Base-by-base conservation (phyloP, 2,797 vertebrate genomes). In the Pteronotus mesoamericanus region DNA sequence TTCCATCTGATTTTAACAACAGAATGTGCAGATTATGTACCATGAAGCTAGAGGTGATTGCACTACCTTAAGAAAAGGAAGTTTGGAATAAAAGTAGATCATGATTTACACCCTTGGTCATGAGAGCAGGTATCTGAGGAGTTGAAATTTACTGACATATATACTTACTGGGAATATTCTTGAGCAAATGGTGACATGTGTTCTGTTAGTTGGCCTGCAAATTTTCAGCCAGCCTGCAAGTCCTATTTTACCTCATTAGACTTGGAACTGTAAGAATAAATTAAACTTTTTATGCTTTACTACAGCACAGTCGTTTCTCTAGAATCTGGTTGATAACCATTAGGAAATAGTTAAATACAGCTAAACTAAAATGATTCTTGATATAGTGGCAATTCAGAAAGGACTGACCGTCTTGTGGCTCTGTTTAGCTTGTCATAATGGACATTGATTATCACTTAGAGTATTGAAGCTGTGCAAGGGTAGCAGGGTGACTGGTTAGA, bases 321-420 rank as follows among this genome's bases (percentile, higher is more conserved):
- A 22, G 59, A 87, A 82, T 82, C 42, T 85, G 12, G 1, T 55
- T 89, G 86, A 71, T 51, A 74, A 22, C 44, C 14, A 29, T 80
- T 88, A 37, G 48, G 71, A 97, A 93, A 87, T 32, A 89, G 69
- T 85, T 61, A 88, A 53, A 51, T 59, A 32, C 51, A 87, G n/a
- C 3, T 51, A 78, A 55, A 34, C 4, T 53, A 24, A 87, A 89
- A 42, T 53, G 64, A 37, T 86, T 66, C 32, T 46, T 84, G 75
- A 34, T 26, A 46, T 11, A 53, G 64, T 71, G 48, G 32, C 19
- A 85, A 71, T 86, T 83, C 19, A 32, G 44, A 75, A 83, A 69
- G 19, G 32, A n/a, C 32, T 46, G 69, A 57, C n/a, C 0, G 0
- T 42, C 34, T 46, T 57, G n/a, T 2, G 21, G 44, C 37, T 53